Evolutionary conservation across 2,888 invertebrate genomes (phyloP).

Genomic region (Volucella zonaria): DNA sequence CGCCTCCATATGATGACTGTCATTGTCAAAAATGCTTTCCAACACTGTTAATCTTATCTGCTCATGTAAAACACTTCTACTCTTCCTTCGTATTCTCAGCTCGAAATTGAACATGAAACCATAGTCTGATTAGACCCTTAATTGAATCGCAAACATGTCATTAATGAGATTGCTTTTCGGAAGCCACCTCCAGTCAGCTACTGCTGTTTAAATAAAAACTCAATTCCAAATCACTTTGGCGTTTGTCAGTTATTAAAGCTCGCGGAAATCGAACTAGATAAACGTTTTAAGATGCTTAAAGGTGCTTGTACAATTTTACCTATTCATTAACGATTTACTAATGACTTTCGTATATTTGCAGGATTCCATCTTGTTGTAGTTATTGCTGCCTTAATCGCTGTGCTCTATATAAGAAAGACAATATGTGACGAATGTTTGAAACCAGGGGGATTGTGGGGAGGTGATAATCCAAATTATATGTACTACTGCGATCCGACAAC

Average conservation of each 20-base stretch:
- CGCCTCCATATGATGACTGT: no score
- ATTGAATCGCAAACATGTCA: slow-evolving; percentile 16
- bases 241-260: slow-evolving; percentile 26
- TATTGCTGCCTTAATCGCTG: not conserved
- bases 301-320: slow-evolving; percentile 10
- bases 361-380: not conserved
- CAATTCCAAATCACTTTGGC: not conserved
- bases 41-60: slow-evolving; percentile 2
- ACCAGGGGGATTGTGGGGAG: slow-evolving; percentile 77
- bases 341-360: slow-evolving; percentile 11
- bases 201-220: slow-evolving; percentile 38
- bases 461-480: slow-evolving; percentile 78
- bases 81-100: not conserved
- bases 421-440: slow-evolving; percentile 26
- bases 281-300: slow-evolving; percentile 42
- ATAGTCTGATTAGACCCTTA: not conserved
- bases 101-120: not conserved
- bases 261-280: not conserved
- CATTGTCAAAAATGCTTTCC: not conserved
- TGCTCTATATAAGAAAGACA: slow-evolving; percentile 17
- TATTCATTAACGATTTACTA: not conserved
- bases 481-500: slow-evolving; percentile 77
- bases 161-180: slow-evolving; percentile 2
- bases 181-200: not conserved
- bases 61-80: not conserved